Conservation (phyloP, 1,140 invertebrate genomes). For the Tenebrio molitor region DNA sequence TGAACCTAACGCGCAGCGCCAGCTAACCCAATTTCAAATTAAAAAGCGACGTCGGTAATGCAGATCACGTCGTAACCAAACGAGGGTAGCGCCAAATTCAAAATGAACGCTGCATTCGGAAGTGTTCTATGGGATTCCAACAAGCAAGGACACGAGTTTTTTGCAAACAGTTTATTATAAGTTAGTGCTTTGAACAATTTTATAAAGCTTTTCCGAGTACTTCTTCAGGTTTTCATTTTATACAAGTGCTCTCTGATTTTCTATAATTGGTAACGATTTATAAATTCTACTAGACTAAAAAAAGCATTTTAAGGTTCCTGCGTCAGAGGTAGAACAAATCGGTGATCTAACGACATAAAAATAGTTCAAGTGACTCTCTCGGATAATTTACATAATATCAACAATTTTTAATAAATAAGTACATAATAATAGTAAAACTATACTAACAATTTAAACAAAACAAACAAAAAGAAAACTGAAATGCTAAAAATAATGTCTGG, state of each 20-base stretch:
- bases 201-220: conserved; percentile 60
- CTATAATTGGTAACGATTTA: conserved; percentile 56
- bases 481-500: conserved; percentile 43
- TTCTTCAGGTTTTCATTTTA: conserved; percentile 46
- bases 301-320: conserved; percentile 19
- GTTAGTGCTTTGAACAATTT: conserved; percentile 63
- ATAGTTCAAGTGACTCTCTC: not conserved
- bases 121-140: too few relatives aligned
- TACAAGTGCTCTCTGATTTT: conserved; percentile 51
- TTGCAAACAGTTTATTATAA: conserved; percentile 64
- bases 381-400: conserved; percentile 44
- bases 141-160: too few relatives aligned
- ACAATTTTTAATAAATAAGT: conserved; percentile 52
- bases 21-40: not conserved
- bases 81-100: too few relatives aligned
- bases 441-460: conserved; percentile 36
- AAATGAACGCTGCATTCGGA: too few relatives aligned
- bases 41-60: conserved; percentile 3
- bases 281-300: conserved; percentile 44
- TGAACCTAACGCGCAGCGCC: not conserved
- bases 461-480: conserved; percentile 16
- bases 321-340: conserved; percentile 36
- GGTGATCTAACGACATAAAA: conserved; percentile 21
- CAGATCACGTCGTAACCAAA: too few relatives aligned
- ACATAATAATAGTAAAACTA: conserved; percentile 22